A percentile compares a stretch with the other conserved stretches of the same genome.
Conservation (phyloP, 1,140 invertebrate species). For the Cardiocondyla obscurior region DNA sequence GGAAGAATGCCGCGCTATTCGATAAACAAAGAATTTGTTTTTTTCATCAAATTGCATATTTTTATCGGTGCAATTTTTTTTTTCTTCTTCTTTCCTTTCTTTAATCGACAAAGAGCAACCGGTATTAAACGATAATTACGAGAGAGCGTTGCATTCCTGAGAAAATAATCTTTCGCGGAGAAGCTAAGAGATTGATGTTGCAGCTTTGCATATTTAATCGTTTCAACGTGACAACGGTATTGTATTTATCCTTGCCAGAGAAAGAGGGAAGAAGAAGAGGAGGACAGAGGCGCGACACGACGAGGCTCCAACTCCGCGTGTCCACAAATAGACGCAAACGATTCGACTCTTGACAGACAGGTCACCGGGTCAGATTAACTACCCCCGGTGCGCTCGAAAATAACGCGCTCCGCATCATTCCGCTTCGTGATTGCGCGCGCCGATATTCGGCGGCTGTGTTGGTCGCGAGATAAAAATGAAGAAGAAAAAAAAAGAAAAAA, state of each 20-base stretch:
- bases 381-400: conserved; percentile 65
- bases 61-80: no score
- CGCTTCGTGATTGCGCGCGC: conserved; percentile 11
- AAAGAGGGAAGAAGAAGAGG: background rate
- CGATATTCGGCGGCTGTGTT: background rate
- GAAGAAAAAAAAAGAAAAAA: no score
- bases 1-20: background rate
- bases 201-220: background rate
- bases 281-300: background rate
- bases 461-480: background rate
- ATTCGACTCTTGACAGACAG: conserved; percentile 71
- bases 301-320: conserved; percentile 17
- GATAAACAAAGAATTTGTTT: background rate
- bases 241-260: background rate
- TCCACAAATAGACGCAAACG: conserved; percentile 69
- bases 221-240: background rate
- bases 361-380: conserved; percentile 72
- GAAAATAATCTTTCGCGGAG: background rate
- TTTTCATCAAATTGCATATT: background rate
- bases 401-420: conserved; percentile 56
- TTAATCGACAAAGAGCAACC: background rate
- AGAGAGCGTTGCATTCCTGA: background rate
- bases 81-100: background rate
- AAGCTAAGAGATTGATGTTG: background rate
- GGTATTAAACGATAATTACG: background rate